Conservation (phyloP, 2,888 invertebrate species). For the Tachina lurida region DNA sequence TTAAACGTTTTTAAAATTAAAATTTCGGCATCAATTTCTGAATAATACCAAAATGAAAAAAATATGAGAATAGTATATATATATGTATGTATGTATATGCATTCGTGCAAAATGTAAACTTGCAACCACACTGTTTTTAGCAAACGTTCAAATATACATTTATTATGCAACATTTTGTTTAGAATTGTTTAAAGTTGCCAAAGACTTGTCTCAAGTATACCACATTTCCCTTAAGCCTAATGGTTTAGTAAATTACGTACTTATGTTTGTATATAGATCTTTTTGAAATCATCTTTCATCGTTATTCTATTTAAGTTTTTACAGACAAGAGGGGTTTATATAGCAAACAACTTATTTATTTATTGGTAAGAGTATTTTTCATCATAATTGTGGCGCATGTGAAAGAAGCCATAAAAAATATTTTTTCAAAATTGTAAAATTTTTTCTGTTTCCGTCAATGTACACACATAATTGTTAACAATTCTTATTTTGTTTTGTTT, state of each 20-base stretch:
- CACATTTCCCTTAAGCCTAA: constrained; percentile 32
- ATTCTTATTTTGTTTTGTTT: constrained; percentile 23
- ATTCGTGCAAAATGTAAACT: background rate
- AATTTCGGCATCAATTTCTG: no score
- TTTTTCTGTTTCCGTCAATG: constrained; percentile 53
- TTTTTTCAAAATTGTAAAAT: constrained; percentile 38
- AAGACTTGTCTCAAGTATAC: constrained; percentile 33
- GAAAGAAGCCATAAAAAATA: constrained; percentile 56
- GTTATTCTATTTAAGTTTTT: constrained; percentile 45
- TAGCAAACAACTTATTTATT: background rate
- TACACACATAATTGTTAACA: constrained; percentile 25
- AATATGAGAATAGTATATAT: no score
- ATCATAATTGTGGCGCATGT: constrained; percentile 58
- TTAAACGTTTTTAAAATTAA: no score
- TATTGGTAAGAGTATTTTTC: constrained; percentile 34
- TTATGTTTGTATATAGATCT: constrained; percentile 2
- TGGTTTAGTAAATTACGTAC: constrained; percentile 23
- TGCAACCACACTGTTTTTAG: constrained; percentile 12
- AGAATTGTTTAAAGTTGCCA: constrained; percentile 20
- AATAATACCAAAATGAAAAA: no score
- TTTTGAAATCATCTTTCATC: constrained; percentile 46
- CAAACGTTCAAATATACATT: background rate
- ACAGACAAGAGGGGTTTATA: constrained; percentile 12
- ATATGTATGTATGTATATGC: no score
- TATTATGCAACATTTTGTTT: constrained; percentile 19